Percentiles rank a stretch among this genome's conserved stretches.
phyloP scores from a whole-genome alignment of 1,140 invertebrate genomes.

The Frieseomelitta varia region DNA sequence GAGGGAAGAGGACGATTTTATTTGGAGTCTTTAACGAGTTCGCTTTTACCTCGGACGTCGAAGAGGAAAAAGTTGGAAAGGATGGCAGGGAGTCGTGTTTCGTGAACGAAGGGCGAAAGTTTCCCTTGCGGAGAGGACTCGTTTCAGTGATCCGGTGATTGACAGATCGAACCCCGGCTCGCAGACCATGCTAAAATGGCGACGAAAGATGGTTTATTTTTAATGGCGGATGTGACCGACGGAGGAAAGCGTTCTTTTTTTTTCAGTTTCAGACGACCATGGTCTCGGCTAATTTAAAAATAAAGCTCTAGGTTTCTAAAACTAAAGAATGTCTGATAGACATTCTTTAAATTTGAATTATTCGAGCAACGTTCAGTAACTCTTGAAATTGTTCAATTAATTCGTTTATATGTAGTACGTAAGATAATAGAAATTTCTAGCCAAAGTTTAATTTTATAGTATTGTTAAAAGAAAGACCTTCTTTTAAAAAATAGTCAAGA shows the following conservation, averaged over 20 bases:
- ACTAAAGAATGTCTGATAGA: no score
- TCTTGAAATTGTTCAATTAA: no score
- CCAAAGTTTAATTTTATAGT: no score
- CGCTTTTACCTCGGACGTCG: conserved; percentile 62
- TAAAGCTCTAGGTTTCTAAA: background rate
- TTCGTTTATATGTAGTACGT: no score
- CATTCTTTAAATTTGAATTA: no score
- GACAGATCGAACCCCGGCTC: conserved; percentile 73
- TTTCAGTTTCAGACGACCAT: background rate
- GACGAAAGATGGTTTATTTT: conserved; percentile 78
- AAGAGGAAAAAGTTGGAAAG: conserved; percentile 63
- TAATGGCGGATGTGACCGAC: conserved; percentile 64
- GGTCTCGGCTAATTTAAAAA: background rate
- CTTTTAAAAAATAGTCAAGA: no score
- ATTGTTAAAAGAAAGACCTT: no score
- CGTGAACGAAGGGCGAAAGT: conserved; percentile 70
- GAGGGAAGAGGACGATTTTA: conserved; percentile 62
- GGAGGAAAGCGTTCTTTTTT: background rate
- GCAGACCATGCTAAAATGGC: conserved; percentile 72
- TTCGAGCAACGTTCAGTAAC: no score
- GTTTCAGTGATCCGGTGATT: conserved; percentile 77
- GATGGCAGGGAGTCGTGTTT: conserved; percentile 69
- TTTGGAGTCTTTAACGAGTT: conserved; percentile 72
- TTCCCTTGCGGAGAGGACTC: conserved; percentile 63
- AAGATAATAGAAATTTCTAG: no score